phyloP scores from a whole-genome alignment of 2,113 vertebrate genomes.

The Megaceryle maxima region DNA sequence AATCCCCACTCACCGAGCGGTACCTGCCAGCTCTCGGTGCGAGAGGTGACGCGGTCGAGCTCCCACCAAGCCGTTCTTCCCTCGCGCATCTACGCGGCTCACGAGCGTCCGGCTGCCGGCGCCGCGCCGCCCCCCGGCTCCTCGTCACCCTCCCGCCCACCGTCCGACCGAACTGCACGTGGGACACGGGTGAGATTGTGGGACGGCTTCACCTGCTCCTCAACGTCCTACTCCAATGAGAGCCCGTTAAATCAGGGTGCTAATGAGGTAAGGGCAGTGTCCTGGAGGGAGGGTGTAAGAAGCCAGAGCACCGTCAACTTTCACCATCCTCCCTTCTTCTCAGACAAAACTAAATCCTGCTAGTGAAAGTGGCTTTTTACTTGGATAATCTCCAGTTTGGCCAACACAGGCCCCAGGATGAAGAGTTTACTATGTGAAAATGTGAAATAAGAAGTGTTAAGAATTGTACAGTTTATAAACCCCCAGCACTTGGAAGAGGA shows the following conservation, averaged over 20 bases:
- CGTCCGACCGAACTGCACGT: accelerated
- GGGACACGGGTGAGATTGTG: neutral
- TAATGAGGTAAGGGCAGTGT: accelerated
- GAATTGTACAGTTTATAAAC: neutral
- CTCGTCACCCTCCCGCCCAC: too few species aligned
- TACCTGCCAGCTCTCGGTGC: neutral
- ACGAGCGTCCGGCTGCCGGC: too few species aligned
- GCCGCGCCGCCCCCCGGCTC: too few species aligned
- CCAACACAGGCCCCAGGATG: neutral
- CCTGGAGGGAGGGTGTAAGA: neutral
- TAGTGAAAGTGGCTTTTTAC: neutral
- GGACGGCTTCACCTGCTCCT: neutral
- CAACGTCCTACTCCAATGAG: neutral
- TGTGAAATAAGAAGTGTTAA: accelerated
- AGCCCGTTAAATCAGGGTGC: neutral
- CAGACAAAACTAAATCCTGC: neutral
- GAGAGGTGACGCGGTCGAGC: neutral
- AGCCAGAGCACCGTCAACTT: neutral
- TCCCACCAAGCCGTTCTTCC: neutral
- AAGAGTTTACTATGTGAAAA: neutral
- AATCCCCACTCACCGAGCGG: neutral
- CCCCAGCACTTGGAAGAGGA: neutral
- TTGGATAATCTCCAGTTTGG: neutral
- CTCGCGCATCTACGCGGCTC: too few species aligned
- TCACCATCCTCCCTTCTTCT: neutral